Percentiles rank a stretch among this genome's conserved stretches.
Evolutionary conservation across 64 coral and sea anemone species (phyloP).

Genomic region (Trachythela sp.): DNA sequence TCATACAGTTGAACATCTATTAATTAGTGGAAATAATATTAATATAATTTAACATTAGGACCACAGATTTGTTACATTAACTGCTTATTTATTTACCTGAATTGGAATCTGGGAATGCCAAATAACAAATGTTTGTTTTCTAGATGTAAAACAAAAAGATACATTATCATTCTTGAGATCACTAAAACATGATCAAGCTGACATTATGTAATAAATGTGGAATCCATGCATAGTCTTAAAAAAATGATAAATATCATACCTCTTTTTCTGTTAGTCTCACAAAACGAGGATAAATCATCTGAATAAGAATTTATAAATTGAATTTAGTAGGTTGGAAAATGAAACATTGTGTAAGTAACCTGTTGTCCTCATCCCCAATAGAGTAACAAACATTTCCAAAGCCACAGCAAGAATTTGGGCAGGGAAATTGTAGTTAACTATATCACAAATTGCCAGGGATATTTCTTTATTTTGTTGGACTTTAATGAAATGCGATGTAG

Average conservation of each 20-base stretch:
- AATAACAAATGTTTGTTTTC: constrained; percentile 91
- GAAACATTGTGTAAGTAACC: neutral
- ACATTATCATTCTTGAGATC: neutral
- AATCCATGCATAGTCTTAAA: neutral
- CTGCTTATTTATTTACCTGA: constrained; percentile 61
- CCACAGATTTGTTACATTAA: too few species aligned
- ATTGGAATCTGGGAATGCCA: constrained; percentile 96
- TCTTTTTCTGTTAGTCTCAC: constrained; percentile 91
- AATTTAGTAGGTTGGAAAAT: neutral
- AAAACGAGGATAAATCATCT: constrained; percentile 84
- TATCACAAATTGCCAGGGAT: too few species aligned
- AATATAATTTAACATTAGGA: too few species aligned
- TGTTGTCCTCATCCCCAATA: too few species aligned
- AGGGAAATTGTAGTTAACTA: too few species aligned
- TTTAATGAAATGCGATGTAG: too few species aligned
- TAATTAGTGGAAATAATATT: too few species aligned
- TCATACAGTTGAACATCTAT: too few species aligned
- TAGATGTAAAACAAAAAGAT: constrained; percentile 35
- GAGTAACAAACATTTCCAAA: too few species aligned
- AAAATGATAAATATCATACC: constrained; percentile 48
- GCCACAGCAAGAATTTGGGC: too few species aligned
- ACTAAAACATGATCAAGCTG: neutral
- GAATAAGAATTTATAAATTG: constrained; percentile 12
- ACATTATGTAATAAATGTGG: neutral
- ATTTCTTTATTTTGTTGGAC: too few species aligned